Evolutionary conservation across 2,113 vertebrate genomes (phyloP), one percentile per base, ranked within the genome.

Genomic region (Notechis scutatus): DNA sequence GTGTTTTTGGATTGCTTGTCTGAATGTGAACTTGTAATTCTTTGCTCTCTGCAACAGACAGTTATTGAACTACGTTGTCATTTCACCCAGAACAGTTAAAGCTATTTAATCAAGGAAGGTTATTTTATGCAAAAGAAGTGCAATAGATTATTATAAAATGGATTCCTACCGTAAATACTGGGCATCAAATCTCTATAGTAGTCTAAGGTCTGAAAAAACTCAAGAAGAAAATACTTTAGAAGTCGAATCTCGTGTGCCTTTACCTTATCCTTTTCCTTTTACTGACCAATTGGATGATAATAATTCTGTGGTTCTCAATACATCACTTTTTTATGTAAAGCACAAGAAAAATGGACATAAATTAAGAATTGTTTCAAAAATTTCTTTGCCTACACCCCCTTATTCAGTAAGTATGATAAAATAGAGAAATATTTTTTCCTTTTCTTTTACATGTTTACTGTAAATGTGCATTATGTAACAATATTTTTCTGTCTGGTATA

Each of bases 331-430:
- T 6, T 99, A 98, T 96, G 96, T 98, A 96, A 98, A 97, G 92
- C 98, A 99, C 94, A 97, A 98, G 95, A 97, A 94, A 95, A 98
- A 98, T 8, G 98, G 98, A 24, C 99, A 99, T 94, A 96, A 98
- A 94, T 98, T 99, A 97, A 99, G 98, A 95, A 98, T 99, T 95
- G 95, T 99, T 94, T 99, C 99, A 94, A 99, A 98, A 98, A 99
- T 99, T 95, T 99, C 99, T 34, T 97, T 99, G 89, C 99, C 99
- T 96, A 98, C 98, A 56, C 99, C 99, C 93, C 99, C 99, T 10
- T 99, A 99, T 92, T 99, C 98, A 95, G 99, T 99, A 98, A 99
- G 99, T 99, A 98, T 96, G 26, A 69, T 92, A 54, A 3, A n/a
- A 95, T 86, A 92, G 89, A 94, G 85, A 5, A 88, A 92, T 90